Evolutionary conservation across 2,888 invertebrate species (phyloP).

Genomic region (Lasioglossum figueresi): DNA sequence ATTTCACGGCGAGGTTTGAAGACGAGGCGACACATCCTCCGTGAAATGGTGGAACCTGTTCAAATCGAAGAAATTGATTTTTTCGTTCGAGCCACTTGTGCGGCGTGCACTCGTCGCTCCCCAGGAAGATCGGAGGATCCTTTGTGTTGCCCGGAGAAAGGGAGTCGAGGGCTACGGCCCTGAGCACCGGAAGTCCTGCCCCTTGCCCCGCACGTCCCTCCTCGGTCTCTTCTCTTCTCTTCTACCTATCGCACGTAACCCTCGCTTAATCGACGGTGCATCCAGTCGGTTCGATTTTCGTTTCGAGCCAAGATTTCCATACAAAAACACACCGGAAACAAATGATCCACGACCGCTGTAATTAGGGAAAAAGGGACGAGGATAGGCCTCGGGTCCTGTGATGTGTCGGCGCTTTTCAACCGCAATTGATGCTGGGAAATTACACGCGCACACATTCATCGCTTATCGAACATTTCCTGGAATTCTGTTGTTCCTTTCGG

Average conservation of each 20-base stretch:
- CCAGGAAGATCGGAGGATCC: conserved; percentile 37
- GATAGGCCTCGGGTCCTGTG: neutral
- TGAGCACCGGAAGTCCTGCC: conserved; percentile 68
- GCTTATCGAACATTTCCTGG: no score
- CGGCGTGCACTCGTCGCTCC: conserved; percentile 23
- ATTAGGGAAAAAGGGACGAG: neutral
- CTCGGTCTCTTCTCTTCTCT: neutral
- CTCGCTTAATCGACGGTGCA: conserved; percentile 31
- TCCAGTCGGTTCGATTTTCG: conserved; percentile 14
- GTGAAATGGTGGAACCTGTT: neutral
- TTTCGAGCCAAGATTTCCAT: neutral
- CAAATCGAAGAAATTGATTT: neutral
- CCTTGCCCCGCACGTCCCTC: conserved; percentile 15
- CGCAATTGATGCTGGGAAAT: conserved; percentile 29
- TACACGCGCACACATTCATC: neutral
- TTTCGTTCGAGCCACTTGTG: neutral
- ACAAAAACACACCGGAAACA: conserved; percentile 4
- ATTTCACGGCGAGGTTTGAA: neutral
- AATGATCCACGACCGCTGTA: neutral
- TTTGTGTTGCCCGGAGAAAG: conserved; percentile 60
- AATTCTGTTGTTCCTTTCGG: no score
- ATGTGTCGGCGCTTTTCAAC: neutral
- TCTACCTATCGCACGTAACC: conserved; percentile 41
- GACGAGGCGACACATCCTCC: neutral
- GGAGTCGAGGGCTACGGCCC: conserved; percentile 64